phyloP scores from a whole-genome alignment of 1,140 invertebrate genomes.

The Drosophila kohkoa region DNA sequence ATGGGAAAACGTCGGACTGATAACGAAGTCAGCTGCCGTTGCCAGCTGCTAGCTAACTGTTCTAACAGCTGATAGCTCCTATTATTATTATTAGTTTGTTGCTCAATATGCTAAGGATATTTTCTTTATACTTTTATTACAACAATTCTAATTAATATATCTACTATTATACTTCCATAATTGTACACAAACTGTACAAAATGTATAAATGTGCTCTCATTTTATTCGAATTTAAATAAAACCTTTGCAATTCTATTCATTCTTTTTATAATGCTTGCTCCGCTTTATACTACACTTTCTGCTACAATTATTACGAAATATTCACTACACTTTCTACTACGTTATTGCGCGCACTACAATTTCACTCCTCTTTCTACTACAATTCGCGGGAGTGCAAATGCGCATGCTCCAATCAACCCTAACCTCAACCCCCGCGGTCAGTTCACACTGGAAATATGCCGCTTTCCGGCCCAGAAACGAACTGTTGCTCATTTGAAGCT shows the following conservation, averaged over 20 bases:
- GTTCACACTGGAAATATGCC: conserved; percentile 49
- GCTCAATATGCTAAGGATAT: not conserved
- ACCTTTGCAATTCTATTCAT: not conserved
- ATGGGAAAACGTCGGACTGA: conserved; percentile 35
- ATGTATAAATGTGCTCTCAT: no score
- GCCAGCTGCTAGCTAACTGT: conserved; percentile 27
- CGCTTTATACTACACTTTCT: conserved; percentile 12
- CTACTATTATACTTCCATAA: no score
- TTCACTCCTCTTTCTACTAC: conserved; percentile 24
- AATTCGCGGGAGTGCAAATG: conserved; percentile 2
- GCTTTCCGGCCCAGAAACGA: conserved; percentile 52
- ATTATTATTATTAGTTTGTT: not conserved
- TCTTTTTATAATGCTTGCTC: not conserved
- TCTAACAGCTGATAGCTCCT: conserved; percentile 57
- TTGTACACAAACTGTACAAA: no score
- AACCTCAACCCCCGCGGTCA: not conserved
- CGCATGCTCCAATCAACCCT: conserved; percentile 40
- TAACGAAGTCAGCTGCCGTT: conserved; percentile 62
- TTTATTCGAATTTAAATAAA: no score
- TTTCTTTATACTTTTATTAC: no score
- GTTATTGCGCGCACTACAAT: no score
- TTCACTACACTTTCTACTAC: not conserved
- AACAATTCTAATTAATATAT: not conserved
- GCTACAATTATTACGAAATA: not conserved
- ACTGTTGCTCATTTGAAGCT: conserved; percentile 66